phyloP scores from a whole-genome alignment of 2,113 vertebrate species.

The Semicossyphus pulcher region DNA sequence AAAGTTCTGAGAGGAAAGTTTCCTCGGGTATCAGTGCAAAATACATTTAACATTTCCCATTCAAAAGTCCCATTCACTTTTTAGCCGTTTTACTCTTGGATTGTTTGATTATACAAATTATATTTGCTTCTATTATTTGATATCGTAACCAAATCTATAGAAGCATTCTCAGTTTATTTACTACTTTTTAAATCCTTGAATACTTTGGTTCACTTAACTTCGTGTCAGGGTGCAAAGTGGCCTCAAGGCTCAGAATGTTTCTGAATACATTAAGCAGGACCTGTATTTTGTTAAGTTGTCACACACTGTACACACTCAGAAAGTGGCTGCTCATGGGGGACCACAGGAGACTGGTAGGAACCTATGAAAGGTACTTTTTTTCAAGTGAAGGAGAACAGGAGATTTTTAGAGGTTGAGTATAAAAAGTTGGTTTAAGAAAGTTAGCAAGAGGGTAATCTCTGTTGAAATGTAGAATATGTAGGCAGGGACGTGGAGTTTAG shows the following conservation, averaged over 20 bases:
- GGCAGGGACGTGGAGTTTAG: too few relatives aligned
- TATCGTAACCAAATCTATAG: not conserved
- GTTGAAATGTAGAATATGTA: too few relatives aligned
- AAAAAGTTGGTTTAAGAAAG: too few relatives aligned
- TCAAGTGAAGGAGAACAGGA: too few relatives aligned
- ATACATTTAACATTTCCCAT: constrained; percentile 5
- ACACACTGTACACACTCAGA: not conserved
- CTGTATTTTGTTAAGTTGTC: not conserved
- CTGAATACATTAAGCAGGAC: not conserved
- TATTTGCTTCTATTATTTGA: too few relatives aligned
- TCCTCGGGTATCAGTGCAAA: constrained; percentile 25
- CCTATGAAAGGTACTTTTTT: too few relatives aligned
- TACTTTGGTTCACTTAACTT: not conserved
- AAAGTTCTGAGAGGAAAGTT: constrained; percentile 54
- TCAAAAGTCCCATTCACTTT: not conserved
- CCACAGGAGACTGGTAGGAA: too few relatives aligned
- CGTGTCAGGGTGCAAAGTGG: not conserved
- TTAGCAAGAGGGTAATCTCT: too few relatives aligned
- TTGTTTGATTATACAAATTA: not conserved
- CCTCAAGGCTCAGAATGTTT: constrained; percentile 15
- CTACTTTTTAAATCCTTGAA: not conserved
- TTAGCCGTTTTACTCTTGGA: not conserved
- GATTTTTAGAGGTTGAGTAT: too few relatives aligned
- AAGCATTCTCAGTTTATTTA: not conserved
- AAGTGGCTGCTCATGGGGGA: too few relatives aligned